These are phyloP conservation scores for Hirundo rustica DNA, from an alignment of 2,797 vertebrate species.

Conservation along the genomic window DNA sequence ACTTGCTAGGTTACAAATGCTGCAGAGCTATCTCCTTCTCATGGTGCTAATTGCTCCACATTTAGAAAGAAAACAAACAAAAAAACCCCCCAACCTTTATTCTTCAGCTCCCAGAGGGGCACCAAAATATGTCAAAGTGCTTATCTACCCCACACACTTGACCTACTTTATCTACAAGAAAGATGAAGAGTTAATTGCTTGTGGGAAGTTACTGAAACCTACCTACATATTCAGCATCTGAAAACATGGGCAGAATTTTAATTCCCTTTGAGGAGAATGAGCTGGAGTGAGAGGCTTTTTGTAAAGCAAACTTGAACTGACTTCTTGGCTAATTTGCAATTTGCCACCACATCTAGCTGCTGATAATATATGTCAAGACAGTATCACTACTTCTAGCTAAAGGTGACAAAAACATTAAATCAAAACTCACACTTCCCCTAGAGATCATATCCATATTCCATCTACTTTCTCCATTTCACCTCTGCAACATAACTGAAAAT, in stretches of 20 bases:
- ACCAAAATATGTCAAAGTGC: background rate
- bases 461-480: background rate
- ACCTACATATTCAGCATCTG: background rate
- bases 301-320: background rate
- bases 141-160: background rate
- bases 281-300: background rate
- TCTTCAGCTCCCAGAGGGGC: background rate
- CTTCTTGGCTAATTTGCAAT: background rate
- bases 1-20: background rate
- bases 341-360: background rate
- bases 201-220: background rate
- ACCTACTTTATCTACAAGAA: background rate
- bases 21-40: background rate
- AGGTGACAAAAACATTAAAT: background rate
- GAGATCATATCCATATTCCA: background rate
- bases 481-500: background rate
- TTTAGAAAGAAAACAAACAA: background rate
- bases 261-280: background rate
- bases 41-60: background rate
- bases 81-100: background rate
- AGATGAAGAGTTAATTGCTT: background rate
- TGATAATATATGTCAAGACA: background rate
- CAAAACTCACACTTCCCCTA: background rate
- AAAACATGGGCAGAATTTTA: background rate
- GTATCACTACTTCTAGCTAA: background rate